Conservation (phyloP, 1,140 invertebrate species). For the Drosophila novamexicana region DNA sequence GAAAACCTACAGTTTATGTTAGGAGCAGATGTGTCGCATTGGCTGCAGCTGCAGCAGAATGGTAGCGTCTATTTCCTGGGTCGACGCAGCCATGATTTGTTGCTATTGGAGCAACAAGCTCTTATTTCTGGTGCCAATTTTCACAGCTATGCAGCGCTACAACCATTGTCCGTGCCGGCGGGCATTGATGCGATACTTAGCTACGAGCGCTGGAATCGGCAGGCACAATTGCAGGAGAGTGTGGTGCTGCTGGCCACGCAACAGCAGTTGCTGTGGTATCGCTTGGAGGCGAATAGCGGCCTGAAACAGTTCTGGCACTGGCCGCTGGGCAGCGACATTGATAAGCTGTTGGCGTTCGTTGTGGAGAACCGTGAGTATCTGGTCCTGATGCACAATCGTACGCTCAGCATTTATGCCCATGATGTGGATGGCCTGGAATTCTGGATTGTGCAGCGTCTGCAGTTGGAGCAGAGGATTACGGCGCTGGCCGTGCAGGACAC, state of each 20-base stretch:
- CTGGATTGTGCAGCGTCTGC: slow-evolving; percentile 71
- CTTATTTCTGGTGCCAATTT: slow-evolving; percentile 1
- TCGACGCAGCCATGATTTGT: slow-evolving; percentile 32
- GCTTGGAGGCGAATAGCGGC: slow-evolving; percentile 14
- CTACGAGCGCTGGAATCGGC: slow-evolving; percentile 59
- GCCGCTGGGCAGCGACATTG: slow-evolving; percentile 40
- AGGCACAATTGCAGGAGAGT: slow-evolving; percentile 47
- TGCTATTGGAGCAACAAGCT: slow-evolving; percentile 39
- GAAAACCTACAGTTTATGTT: slow-evolving; percentile 59
- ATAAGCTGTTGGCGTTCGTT: slow-evolving; percentile 48
- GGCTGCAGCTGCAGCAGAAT: slow-evolving; percentile 62
- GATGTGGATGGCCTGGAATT: slow-evolving; percentile 61
- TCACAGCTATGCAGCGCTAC: slow-evolving; percentile 24
- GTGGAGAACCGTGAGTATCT: slow-evolving; percentile 57
- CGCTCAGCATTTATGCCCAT: slow-evolving; percentile 69
- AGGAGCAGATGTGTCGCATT: slow-evolving; percentile 57
- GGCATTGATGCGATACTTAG: slow-evolving; percentile 37
- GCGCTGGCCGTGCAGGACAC: slow-evolving; percentile 66
- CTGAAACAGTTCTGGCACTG: slow-evolving; percentile 59
- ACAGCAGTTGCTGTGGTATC: slow-evolving; percentile 61
- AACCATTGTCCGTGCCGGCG: slow-evolving; percentile 16
- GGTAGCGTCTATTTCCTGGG: slow-evolving; percentile 63
- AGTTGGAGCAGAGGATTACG: slow-evolving; percentile 41
- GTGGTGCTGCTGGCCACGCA: slow-evolving; percentile 52
- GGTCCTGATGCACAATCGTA: slow-evolving; percentile 36